Percentiles rank a stretch among this genome's conserved stretches.
These are phyloP conservation scores for Cheirogaleus medius DNA, from an alignment of 2,113 vertebrate genomes.

Conservation along the genomic window DNA sequence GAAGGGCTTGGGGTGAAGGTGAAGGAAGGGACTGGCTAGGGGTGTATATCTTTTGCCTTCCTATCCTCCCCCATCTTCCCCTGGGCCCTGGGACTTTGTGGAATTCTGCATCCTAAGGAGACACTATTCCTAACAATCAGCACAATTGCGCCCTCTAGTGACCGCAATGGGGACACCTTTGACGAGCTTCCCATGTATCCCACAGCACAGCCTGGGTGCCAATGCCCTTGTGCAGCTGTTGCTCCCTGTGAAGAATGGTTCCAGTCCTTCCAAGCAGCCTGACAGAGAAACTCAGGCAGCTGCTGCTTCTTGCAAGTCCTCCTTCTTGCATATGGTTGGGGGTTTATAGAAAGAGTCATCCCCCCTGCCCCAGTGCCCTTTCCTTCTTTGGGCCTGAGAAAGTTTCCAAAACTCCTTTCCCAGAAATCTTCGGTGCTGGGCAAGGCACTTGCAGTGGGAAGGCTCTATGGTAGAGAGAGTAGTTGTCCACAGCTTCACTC, in stretches of 20 bases:
- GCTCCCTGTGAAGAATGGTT: background rate
- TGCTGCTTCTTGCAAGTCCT: background rate
- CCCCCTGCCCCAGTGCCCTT: background rate
- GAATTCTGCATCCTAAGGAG: background rate
- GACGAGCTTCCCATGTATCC: background rate
- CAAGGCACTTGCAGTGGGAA: background rate
- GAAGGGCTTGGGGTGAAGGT: background rate
- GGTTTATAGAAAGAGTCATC: background rate
- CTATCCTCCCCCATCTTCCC: background rate
- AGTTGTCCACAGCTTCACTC: background rate
- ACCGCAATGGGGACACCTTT: background rate
- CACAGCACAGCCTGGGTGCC: background rate
- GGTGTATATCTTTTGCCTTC: background rate
- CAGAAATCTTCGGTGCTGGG: background rate
- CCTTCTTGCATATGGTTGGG: background rate
- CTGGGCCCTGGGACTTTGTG: background rate
- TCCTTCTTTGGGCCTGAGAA: slow-evolving; percentile 32
- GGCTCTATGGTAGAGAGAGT: background rate
- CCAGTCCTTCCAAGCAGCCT: background rate
- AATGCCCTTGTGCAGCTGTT: background rate
- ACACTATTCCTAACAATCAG: background rate
- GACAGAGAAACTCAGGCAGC: background rate
- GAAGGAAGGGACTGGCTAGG: background rate
- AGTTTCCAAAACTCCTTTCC: background rate
- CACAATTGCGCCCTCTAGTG: slow-evolving; percentile 62